phyloP scores from a whole-genome alignment of 2,113 vertebrate species.

The Cyprinus carpio region DNA sequence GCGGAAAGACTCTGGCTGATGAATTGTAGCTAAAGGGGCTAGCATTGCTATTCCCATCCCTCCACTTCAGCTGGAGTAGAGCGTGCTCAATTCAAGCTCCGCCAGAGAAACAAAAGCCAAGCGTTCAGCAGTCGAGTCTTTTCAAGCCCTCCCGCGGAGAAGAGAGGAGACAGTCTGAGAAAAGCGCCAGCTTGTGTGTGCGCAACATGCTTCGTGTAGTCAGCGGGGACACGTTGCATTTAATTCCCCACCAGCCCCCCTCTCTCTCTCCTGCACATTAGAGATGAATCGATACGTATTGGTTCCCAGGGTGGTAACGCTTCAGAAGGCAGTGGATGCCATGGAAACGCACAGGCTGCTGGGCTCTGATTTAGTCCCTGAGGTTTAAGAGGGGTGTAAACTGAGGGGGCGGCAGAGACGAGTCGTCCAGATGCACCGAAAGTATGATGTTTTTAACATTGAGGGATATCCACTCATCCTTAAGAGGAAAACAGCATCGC shows the following conservation, averaged over 20 bases:
- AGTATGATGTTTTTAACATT: neutral
- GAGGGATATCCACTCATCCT: neutral
- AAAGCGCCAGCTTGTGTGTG: slow-evolving; percentile 13
- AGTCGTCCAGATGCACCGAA: neutral
- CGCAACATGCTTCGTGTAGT: neutral
- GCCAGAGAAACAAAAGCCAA: slow-evolving; percentile 41
- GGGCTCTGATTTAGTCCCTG: slow-evolving; percentile 34
- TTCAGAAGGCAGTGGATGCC: slow-evolving; percentile 47
- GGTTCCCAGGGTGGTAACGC: slow-evolving; percentile 61
- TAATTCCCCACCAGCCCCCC: slow-evolving; percentile 14
- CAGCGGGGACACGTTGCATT: slow-evolving; percentile 9
- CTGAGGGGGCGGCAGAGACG: neutral
- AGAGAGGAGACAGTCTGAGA: slow-evolving; percentile 32
- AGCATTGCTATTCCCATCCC: slow-evolving; percentile 37
- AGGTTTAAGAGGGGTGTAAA: slow-evolving; percentile 45
- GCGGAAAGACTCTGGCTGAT: slow-evolving; percentile 29
- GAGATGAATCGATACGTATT: slow-evolving; percentile 70
- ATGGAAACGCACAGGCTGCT: slow-evolving; percentile 45
- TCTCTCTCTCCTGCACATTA: neutral
- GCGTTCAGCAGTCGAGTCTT: neutral
- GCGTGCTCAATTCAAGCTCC: neutral
- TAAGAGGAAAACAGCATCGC: neutral
- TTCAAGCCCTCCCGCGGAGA: slow-evolving; percentile 11
- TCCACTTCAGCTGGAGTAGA: slow-evolving; percentile 26
- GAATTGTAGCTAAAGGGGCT: slow-evolving; percentile 36